These are phyloP conservation scores for Sebastes iracundus DNA, from an alignment of 2,797 vertebrate species.

Conservation along the genomic window DNA sequence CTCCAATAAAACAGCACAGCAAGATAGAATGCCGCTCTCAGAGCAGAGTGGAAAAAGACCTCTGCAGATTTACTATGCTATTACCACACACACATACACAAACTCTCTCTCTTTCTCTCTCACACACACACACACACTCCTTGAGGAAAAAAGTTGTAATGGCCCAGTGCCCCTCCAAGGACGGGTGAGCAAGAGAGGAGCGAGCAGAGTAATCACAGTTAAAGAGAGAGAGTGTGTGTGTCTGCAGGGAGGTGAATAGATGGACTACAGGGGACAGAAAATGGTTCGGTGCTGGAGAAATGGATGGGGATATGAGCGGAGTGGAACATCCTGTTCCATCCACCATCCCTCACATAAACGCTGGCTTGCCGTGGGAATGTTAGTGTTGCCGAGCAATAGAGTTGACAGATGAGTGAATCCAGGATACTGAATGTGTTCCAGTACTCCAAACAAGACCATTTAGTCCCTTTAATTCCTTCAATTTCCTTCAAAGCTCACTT, in stretches of 20 bases:
- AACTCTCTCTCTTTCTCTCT: neutral
- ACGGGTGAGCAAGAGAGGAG: constrained; percentile 60
- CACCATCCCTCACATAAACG: constrained; percentile 43
- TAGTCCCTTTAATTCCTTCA: constrained; percentile 54
- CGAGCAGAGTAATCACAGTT: constrained; percentile 76
- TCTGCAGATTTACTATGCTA: constrained; percentile 77
- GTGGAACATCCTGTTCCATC: constrained; percentile 74
- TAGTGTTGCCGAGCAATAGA: constrained; percentile 48
- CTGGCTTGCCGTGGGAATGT: constrained; percentile 47
- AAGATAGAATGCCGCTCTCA: constrained; percentile 65
- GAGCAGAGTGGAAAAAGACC: constrained; percentile 68
- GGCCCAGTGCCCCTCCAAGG: constrained; percentile 75
- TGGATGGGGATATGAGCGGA: constrained; percentile 66
- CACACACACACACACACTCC: constrained; percentile 19
- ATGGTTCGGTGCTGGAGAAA: constrained; percentile 66
- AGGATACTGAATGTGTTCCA: constrained; percentile 44
- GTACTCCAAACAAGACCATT: constrained; percentile 49
- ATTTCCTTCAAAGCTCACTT: constrained; percentile 55
- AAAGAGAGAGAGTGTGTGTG: constrained; percentile 37
- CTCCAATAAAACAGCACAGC: constrained; percentile 59
- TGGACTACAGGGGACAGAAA: constrained; percentile 60
- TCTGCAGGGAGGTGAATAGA: constrained; percentile 49
- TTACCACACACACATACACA: constrained; percentile 63
- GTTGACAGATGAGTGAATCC: constrained; percentile 66
- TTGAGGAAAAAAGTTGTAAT: constrained; percentile 65